These are phyloP conservation scores for Prinia subflava DNA, from an alignment of 2,113 vertebrate genomes.

Conservation along the genomic window DNA sequence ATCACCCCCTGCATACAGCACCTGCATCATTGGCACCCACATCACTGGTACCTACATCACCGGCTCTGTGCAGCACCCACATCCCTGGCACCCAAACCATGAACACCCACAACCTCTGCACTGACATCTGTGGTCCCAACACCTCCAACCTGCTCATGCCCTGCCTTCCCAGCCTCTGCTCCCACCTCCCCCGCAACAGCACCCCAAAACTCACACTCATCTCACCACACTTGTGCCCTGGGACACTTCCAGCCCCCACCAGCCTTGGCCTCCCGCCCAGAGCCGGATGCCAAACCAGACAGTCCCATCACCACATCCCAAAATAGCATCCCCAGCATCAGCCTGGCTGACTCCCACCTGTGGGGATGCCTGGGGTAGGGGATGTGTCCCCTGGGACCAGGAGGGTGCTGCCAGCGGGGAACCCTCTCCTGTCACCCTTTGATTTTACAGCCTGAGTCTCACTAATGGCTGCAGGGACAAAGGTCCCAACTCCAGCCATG, in stretches of 20 bases:
- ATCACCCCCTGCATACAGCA: not conserved
- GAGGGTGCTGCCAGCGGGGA: accelerated
- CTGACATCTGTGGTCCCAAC: not conserved
- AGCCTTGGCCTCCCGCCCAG: accelerated
- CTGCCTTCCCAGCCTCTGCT: not conserved
- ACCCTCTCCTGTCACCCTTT: not conserved
- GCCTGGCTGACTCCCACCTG: accelerated
- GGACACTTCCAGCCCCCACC: not conserved
- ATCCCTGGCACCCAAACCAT: not conserved
- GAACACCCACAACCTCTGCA: not conserved
- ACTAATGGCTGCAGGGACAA: not conserved
- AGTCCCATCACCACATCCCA: not conserved
- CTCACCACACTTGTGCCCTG: not conserved
- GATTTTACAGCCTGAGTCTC: not conserved
- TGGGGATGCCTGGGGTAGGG: not conserved
- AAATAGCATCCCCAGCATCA: not conserved
- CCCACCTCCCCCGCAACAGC: not conserved
- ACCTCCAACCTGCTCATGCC: not conserved
- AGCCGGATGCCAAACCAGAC: not conserved
- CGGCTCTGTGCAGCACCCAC: not conserved
- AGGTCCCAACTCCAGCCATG: not conserved
- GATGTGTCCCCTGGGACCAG: not conserved
- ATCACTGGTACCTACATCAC: too few species aligned
- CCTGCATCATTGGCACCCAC: not conserved
- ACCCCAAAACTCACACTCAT: not conserved